Percentiles rank a stretch among this genome's conserved stretches.
These are phyloP conservation scores for Pseudolycoriella hygida DNA, from an alignment of 2,888 invertebrate genomes.

Conservation along the genomic window DNA sequence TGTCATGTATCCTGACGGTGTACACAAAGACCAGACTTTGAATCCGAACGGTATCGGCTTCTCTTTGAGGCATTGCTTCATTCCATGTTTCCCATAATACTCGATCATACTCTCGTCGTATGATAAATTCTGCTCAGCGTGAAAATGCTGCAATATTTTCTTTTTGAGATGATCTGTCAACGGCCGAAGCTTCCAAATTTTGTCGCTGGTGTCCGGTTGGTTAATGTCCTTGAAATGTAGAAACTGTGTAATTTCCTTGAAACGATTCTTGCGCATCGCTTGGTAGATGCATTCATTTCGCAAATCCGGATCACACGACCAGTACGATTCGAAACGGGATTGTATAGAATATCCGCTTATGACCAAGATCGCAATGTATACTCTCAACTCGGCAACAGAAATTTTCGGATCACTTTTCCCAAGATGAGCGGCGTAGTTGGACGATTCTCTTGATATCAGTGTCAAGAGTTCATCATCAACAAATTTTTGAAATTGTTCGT, in stretches of 20 bases:
- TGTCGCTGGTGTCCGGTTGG: slow-evolving; percentile 11
- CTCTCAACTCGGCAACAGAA: neutral
- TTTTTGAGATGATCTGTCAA: slow-evolving; percentile 11
- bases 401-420: neutral
- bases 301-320: neutral
- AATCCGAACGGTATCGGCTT: too few relatives aligned
- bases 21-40: too few relatives aligned
- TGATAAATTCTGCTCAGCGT: too few relatives aligned
- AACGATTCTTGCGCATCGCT: slow-evolving; percentile 8
- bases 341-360: neutral
- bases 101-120: slow-evolving; percentile 16
- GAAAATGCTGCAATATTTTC: slow-evolving; percentile 10
- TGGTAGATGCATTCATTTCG: slow-evolving; percentile 1
- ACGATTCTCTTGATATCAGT: neutral
- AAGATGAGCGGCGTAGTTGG: neutral
- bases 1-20: too few relatives aligned
- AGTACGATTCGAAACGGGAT: neutral
- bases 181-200: slow-evolving; percentile 15
- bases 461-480: neutral
- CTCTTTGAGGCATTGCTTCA: too few relatives aligned
- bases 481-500: neutral
- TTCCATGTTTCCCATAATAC: too few relatives aligned
- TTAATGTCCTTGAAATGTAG: slow-evolving; percentile 7
- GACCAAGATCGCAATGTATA: neutral
- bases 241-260: slow-evolving; percentile 7